These are phyloP conservation scores for Spisula solida DNA, from an alignment of 2,888 invertebrate species.

Conservation along the genomic window DNA sequence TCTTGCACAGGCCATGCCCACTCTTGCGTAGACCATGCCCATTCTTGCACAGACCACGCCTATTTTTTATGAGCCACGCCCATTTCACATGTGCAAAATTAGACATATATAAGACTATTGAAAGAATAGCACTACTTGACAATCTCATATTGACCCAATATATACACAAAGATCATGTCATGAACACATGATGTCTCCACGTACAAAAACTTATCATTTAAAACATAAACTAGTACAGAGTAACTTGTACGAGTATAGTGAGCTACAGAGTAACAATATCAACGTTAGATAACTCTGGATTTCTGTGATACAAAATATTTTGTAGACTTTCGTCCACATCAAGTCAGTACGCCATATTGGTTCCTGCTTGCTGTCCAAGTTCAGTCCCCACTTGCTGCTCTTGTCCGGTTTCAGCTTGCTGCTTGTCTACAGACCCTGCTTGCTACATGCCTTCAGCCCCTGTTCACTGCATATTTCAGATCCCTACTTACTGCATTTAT, in stretches of 20 bases:
- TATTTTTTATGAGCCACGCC: not conserved
- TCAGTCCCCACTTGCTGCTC: no score
- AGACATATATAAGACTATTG: not conserved
- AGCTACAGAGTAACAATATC: conserved; percentile 34
- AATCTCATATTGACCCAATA: conserved; percentile 3
- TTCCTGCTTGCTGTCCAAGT: not conserved
- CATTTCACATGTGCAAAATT: conserved; percentile 4
- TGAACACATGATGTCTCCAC: conserved; percentile 18
- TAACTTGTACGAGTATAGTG: not conserved
- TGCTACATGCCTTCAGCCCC: no score
- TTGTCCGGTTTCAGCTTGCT: no score
- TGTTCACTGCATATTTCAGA: no score
- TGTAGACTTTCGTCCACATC: not conserved
- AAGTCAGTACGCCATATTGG: not conserved
- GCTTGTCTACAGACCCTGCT: no score
- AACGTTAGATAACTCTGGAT: conserved; percentile 38
- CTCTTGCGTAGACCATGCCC: not conserved
- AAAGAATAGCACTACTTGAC: conserved; percentile 14
- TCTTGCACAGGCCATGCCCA: not conserved
- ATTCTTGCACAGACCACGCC: not conserved
- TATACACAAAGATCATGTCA: not conserved
- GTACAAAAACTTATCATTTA: not conserved
- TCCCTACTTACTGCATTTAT: no score
- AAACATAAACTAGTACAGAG: not conserved
- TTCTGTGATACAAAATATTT: conserved; percentile 21